Evolutionary conservation across 2,888 invertebrate species (phyloP).

Genomic region (Pachycephus smyrnensis): DNA sequence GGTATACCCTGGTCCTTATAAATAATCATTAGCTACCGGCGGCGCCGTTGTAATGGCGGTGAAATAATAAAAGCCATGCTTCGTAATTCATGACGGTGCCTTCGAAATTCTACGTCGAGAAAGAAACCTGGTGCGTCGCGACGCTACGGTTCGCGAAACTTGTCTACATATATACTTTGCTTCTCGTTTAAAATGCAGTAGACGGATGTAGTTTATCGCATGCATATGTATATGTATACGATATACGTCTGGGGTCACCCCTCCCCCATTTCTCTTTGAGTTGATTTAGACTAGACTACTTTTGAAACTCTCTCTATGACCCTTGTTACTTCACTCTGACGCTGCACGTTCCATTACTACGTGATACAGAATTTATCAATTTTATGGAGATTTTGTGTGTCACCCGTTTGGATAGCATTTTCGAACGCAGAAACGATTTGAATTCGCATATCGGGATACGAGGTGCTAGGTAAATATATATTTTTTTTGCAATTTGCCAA

Average conservation of each 20-base stretch:
- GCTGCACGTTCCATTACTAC: too few relatives aligned
- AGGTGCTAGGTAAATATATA: too few relatives aligned
- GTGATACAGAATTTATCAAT: too few relatives aligned
- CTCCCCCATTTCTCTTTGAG: not conserved
- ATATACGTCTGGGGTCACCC: not conserved
- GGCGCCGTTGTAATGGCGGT: not conserved
- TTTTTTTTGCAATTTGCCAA: too few relatives aligned
- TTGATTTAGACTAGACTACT: not conserved
- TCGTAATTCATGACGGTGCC: not conserved
- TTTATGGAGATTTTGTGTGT: too few relatives aligned
- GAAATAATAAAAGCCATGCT: not conserved
- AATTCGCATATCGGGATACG: too few relatives aligned
- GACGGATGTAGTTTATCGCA: not conserved
- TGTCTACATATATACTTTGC: not conserved
- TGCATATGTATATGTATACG: not conserved
- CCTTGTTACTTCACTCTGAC: not conserved
- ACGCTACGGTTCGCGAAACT: not conserved
- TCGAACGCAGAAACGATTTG: too few relatives aligned
- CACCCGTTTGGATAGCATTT: too few relatives aligned
- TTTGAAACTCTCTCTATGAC: not conserved
- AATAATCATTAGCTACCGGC: not conserved
- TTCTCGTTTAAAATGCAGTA: not conserved
- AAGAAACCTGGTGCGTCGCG: too few relatives aligned
- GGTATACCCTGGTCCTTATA: not conserved
- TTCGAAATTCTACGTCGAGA: not conserved